Conservation (phyloP, 2,888 invertebrate genomes). For the Luperina testacea region DNA sequence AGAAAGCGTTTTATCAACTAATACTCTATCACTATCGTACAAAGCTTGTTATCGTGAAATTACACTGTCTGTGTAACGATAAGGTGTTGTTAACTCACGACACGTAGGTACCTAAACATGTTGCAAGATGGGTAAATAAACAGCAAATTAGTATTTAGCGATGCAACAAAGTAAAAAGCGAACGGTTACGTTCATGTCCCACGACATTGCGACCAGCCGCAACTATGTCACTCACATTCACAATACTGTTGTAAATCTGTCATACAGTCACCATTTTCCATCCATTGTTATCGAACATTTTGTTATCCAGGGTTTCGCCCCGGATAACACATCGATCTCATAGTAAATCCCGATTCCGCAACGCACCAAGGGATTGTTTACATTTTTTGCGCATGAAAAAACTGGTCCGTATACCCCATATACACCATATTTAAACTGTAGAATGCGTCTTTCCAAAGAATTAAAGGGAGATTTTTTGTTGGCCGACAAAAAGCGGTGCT, state of each 20-base stretch:
- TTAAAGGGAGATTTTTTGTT: slow-evolving; percentile 82
- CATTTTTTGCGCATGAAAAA: slow-evolving; percentile 82
- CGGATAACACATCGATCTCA: slow-evolving; percentile 71
- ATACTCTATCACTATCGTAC: slow-evolving; percentile 37
- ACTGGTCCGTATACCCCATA: slow-evolving; percentile 75
- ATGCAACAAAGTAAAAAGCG: slow-evolving; percentile 45
- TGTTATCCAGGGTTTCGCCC: slow-evolving; percentile 9
- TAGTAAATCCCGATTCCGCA: slow-evolving; percentile 59
- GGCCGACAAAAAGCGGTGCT: slow-evolving; percentile 79
- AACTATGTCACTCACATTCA: slow-evolving; percentile 61
- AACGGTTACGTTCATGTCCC: slow-evolving; percentile 58
- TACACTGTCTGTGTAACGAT: slow-evolving; percentile 32
- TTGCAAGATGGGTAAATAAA: slow-evolving; percentile 51
- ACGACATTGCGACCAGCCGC: slow-evolving; percentile 68
- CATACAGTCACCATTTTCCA: slow-evolving; percentile 53
- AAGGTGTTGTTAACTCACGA: slow-evolving; percentile 33
- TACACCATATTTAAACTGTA: slow-evolving; percentile 74
- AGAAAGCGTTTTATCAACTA: slow-evolving; percentile 54
- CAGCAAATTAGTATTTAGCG: slow-evolving; percentile 53
- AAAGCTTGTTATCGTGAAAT: slow-evolving; percentile 42
- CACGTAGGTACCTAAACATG: slow-evolving; percentile 44
- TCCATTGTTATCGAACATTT: slow-evolving; percentile 67
- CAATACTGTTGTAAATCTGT: slow-evolving; percentile 63
- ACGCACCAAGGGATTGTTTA: slow-evolving; percentile 82
- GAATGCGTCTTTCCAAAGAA: slow-evolving; percentile 81